Percentiles rank a stretch among this genome's conserved stretches.
Conservation (phyloP, 2,113 vertebrate species). For the Semicossyphus pulcher region DNA sequence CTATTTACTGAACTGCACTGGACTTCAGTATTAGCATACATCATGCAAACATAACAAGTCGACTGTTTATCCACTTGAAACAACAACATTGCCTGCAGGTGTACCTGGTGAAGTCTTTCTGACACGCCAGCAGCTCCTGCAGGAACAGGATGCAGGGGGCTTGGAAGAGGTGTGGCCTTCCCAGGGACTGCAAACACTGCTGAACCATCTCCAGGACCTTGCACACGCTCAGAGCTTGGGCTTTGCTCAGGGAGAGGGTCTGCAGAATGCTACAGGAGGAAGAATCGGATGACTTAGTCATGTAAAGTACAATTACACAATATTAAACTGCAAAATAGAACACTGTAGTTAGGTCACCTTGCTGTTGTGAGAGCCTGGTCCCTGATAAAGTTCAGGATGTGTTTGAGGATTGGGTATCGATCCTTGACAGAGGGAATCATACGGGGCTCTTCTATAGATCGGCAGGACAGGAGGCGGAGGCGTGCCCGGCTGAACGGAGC, state of each 20-base stretch:
- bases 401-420: constrained; percentile 90
- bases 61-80: not conserved
- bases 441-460: constrained; percentile 91
- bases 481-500: constrained; percentile 89
- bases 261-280: constrained; percentile 87
- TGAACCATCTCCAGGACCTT: constrained; percentile 89
- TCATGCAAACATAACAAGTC: not conserved
- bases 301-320: not conserved
- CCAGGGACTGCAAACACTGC: constrained; percentile 87
- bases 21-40: not conserved
- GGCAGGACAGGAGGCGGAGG: constrained; percentile 93
- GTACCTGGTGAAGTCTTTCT: constrained; percentile 97
- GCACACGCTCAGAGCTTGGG: constrained; percentile 89
- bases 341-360: constrained; percentile 80
- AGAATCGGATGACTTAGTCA: not conserved
- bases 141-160: constrained; percentile 93
- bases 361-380: constrained; percentile 90
- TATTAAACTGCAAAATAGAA: not conserved
- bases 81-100: not conserved
- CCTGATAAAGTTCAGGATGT: constrained; percentile 91
- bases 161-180: constrained; percentile 94
- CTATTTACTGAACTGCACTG: not conserved
- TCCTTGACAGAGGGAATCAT: constrained; percentile 88
- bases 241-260: constrained; percentile 91
- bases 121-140: constrained; percentile 93